Conservation (phyloP, 2,113 vertebrate species). For the Heterotis niloticus region DNA sequence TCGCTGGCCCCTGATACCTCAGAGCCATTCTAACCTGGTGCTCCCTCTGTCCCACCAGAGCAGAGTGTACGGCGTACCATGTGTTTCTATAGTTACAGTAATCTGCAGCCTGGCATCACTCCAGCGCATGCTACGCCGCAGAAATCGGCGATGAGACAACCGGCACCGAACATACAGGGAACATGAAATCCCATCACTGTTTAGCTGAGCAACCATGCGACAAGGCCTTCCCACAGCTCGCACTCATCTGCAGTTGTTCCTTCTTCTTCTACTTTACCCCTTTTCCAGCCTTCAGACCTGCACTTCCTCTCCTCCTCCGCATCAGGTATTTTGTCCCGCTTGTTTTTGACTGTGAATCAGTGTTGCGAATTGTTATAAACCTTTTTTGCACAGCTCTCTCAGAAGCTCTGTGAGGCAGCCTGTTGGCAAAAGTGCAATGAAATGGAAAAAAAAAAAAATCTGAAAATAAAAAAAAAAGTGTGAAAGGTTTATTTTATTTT, state of each 20-base stretch:
- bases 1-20: neutral
- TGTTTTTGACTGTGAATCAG: neutral
- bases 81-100: conserved; percentile 12
- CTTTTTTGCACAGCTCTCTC: too few relatives aligned
- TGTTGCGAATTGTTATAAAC: neutral
- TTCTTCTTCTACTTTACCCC: neutral
- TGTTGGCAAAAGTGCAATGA: too few relatives aligned
- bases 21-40: neutral
- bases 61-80: neutral
- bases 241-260: neutral
- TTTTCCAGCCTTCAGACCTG: neutral
- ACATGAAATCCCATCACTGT: neutral
- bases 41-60: neutral
- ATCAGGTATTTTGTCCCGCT: neutral
- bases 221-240: too few relatives aligned
- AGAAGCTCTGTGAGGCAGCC: too few relatives aligned
- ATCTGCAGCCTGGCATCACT: neutral
- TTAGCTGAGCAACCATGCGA: too few relatives aligned
- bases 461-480: too few relatives aligned
- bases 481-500: neutral
- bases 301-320: neutral
- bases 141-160: neutral
- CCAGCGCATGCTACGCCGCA: neutral
- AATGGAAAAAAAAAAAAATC: too few relatives aligned
- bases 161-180: neutral